Base-by-base conservation (phyloP, 2,888 invertebrate genomes). In the Polydrusus tereticollis region DNA sequence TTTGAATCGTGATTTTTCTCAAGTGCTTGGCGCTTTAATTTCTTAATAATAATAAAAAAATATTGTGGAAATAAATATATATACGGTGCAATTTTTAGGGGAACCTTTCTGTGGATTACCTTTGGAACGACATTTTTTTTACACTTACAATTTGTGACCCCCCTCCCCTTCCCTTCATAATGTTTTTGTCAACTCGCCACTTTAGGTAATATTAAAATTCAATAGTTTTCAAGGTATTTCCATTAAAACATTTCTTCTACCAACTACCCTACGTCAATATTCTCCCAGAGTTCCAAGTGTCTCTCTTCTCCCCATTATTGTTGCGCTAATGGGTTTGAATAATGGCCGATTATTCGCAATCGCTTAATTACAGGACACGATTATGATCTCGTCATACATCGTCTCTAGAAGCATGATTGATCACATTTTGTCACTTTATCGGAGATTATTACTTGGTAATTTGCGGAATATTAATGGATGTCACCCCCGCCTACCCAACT, bases 351-450 rank as follows among this genome's bases (percentile, higher is more conserved):
- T 83, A 83, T 83, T 81, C 80, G 80, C 80, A 78, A 82, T 81
- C 78, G 81, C 82, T 82, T 83, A 83, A 84, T 84, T 83, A 83
- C 80, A 75, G 77, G 80, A 83, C 83, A 82, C 79, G 81, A 79
- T 82, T 80, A 82, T 82, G 81, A 83, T 82, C 82, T 80, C 80
- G 79, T 82, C 82, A 80, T 82, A 82, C 82, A 82, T 83, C 82
- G 82, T 83, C 79, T 79, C 79, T 76, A 72, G 74, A 75, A 73
- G 69, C 72, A 79, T 82, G 81, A 82, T 82, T 80, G 81, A 82
- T 82, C 80, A 78, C 77, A 76, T 77, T 79, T 79, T 80, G 79
- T 79, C 79, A 78, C 77, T 78, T 78, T 79, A 78, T 78, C 73
- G 69, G 76, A 73, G 78, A 78, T 77, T 74, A 79, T 80, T 77